Conservation (phyloP, 2,888 invertebrate species). For the Nebria salina region DNA sequence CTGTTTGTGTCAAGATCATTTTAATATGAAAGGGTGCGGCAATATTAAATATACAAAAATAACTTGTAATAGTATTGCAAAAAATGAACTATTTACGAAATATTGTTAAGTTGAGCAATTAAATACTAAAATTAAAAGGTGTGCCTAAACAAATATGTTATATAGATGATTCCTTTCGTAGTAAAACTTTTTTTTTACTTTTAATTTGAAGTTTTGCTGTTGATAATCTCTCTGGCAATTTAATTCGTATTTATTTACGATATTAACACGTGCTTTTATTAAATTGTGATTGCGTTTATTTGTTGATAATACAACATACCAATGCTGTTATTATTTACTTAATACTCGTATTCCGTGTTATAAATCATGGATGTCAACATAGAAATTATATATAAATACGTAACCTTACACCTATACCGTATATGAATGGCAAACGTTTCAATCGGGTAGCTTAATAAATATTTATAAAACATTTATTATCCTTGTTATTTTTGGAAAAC, state of each 20-base stretch:
- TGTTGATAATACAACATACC: neutral
- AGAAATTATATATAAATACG: neutral
- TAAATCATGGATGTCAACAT: neutral
- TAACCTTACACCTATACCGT: too few relatives aligned
- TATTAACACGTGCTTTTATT: neutral
- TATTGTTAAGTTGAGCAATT: neutral
- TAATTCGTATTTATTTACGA: neutral
- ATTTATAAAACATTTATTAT: neutral
- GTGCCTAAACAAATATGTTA: too few relatives aligned
- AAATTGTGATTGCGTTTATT: neutral
- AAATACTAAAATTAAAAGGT: too few relatives aligned
- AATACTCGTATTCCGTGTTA: neutral
- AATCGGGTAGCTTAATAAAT: neutral
- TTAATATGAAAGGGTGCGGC: neutral
- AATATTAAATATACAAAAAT: neutral
- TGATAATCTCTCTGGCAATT: neutral
- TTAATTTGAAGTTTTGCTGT: neutral
- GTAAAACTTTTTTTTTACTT: neutral
- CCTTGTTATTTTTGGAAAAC: neutral
- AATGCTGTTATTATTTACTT: neutral
- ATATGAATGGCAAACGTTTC: neutral
- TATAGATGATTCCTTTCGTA: too few relatives aligned
- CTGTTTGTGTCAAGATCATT: conserved; percentile 1
- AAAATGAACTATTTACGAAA: neutral
- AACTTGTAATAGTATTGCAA: neutral